Conservation (phyloP, 2,888 invertebrate genomes). For the Dryomyza anilis region DNA sequence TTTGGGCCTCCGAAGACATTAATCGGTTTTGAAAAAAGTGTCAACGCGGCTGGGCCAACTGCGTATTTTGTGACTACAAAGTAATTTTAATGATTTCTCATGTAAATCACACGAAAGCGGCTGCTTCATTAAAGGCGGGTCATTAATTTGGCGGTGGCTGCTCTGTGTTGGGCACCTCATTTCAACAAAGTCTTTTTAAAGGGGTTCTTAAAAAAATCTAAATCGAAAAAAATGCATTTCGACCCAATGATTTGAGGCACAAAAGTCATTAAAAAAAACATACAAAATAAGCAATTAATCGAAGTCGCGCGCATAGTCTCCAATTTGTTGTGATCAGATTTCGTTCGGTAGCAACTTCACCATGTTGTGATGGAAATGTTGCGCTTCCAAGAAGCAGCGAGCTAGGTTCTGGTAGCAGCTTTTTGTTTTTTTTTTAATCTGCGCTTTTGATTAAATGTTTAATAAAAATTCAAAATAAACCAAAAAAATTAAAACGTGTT, state of each 20-base stretch:
- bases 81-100: conserved; percentile 22
- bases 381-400: conserved; percentile 19
- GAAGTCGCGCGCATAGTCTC: conserved; percentile 9
- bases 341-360: conserved; percentile 11
- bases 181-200: too few relatives aligned
- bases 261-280: conserved; percentile 9
- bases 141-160: background rate
- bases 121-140: conserved; percentile 24
- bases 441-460: conserved; percentile 13
- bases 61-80: background rate
- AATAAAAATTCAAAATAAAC: too few relatives aligned
- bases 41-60: background rate
- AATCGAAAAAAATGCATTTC: background rate
- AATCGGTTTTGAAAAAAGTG: background rate
- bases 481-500: conserved; percentile 2
- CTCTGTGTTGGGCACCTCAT: background rate
- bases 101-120: conserved; percentile 22
- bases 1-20: background rate
- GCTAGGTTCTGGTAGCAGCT: background rate
- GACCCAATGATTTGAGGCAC: background rate
- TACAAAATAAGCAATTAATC: conserved; percentile 23
- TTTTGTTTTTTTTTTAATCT: conserved; percentile 7
- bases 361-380: conserved; percentile 5
- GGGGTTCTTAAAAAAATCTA: too few relatives aligned
- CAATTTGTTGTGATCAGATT: conserved; percentile 23